Conservation (phyloP, 2,113 vertebrate genomes). For the Chaetorhynchus papuensis region DNA sequence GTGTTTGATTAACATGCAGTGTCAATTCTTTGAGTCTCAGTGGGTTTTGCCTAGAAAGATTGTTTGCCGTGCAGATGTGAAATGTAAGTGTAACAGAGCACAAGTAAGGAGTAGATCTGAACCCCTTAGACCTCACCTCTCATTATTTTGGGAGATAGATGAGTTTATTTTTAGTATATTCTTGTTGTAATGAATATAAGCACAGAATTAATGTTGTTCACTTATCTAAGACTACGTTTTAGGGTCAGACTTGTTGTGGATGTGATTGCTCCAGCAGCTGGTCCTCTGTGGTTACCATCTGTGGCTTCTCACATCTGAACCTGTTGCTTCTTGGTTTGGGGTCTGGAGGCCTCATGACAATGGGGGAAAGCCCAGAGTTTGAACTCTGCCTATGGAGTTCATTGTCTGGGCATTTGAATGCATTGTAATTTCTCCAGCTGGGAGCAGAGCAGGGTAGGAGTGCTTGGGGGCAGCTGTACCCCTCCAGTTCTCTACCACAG, state of each 20-base stretch:
- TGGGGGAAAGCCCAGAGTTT: neutral
- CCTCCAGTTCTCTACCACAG: neutral
- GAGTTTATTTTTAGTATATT: neutral
- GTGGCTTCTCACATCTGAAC: neutral
- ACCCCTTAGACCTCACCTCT: neutral
- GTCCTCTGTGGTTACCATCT: neutral
- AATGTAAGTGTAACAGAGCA: neutral
- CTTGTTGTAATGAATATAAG: neutral
- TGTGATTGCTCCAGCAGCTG: neutral
- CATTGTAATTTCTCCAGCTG: neutral
- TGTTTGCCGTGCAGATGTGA: neutral
- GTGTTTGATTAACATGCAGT: neutral
- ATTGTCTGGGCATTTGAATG: neutral
- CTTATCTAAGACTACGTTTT: neutral
- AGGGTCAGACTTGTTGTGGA: neutral
- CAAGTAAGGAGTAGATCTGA: neutral
- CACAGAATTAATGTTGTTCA: neutral
- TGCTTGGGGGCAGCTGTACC: neutral
- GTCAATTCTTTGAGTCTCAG: neutral
- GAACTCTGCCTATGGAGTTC: neutral
- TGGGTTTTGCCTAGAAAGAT: neutral
- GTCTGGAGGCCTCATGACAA: neutral
- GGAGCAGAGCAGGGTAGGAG: neutral
- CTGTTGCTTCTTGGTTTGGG: neutral
- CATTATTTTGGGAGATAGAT: neutral